A percentile compares a stretch with the other conserved stretches of the same genome.
Evolutionary conservation across 2,113 vertebrate genomes (phyloP).

Genomic region (Menidia beryllina): DNA sequence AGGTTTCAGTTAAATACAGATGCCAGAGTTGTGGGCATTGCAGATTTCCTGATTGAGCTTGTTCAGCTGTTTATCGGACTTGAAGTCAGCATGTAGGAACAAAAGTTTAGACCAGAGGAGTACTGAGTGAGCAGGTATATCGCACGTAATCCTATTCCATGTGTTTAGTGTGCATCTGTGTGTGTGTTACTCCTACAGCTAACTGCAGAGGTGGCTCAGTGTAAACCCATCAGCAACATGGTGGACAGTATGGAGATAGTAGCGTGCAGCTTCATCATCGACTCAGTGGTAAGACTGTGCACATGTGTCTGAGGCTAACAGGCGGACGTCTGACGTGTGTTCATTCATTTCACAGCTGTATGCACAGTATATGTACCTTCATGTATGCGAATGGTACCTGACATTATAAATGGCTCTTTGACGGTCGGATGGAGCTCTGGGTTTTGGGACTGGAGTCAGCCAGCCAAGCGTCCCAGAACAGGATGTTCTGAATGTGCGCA

Average conservation of each 20-base stretch:
- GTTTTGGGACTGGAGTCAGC: constrained; percentile 27
- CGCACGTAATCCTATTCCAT: no score
- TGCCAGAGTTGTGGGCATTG: not conserved
- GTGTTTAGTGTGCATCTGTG: constrained; percentile 12
- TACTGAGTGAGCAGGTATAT: no score
- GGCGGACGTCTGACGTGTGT: not conserved
- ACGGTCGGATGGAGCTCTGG: constrained; percentile 19
- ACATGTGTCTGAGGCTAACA: not conserved
- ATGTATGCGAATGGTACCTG: constrained; percentile 24
- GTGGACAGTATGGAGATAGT: constrained; percentile 90
- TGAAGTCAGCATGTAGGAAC: not conserved
- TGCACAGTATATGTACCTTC: constrained; percentile 13
- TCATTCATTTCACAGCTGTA: constrained; percentile 36
- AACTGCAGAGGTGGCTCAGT: constrained; percentile 86
- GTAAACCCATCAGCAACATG: constrained; percentile 92
- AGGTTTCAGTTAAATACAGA: constrained; percentile 3
- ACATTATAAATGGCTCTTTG: constrained; percentile 54
- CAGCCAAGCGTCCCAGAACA: constrained; percentile 43
- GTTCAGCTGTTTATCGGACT: constrained; percentile 7
- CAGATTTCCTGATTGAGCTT: not conserved
- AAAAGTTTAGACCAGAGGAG: no score
- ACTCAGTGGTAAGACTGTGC: constrained; percentile 90
- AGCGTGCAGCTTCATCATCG: constrained; percentile 87
- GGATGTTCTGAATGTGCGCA: constrained; percentile 46
- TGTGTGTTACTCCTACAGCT: constrained; percentile 77